Evolutionary conservation across 2,113 vertebrate species (phyloP).

Genomic region (Oceanites oceanicus): DNA sequence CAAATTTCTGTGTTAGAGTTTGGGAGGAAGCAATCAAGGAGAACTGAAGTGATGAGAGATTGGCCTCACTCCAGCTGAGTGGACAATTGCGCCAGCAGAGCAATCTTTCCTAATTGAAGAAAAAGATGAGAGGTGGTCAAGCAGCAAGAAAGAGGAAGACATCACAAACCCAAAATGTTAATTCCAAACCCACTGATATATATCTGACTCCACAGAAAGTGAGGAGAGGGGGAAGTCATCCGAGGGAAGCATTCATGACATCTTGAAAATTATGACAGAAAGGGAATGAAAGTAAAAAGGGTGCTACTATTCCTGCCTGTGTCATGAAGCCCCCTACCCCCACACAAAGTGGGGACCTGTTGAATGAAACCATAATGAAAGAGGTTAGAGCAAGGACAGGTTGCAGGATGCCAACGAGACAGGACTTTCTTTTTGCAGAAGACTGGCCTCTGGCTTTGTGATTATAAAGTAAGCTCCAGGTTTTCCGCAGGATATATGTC

Average conservation of each 20-base stretch:
- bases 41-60: background rate
- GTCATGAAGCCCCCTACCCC: background rate
- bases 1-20: background rate
- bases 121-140: background rate
- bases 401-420: background rate
- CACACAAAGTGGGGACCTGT: too few species aligned
- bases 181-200: background rate
- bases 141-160: background rate
- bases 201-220: background rate
- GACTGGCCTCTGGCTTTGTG: background rate
- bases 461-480: background rate
- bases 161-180: background rate
- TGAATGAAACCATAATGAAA: background rate
- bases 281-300: background rate
- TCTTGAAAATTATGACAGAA: background rate
- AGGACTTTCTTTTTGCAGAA: background rate
- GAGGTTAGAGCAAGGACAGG: background rate
- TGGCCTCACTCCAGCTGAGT: background rate
- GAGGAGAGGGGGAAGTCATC: background rate
- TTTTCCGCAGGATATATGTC: background rate
- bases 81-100: background rate
- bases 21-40: background rate
- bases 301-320: background rate
- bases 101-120: conserved; percentile 10
- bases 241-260: background rate